phyloP scores from a whole-genome alignment of 2,888 invertebrate species.

The Anoplius nigerrimus region DNA sequence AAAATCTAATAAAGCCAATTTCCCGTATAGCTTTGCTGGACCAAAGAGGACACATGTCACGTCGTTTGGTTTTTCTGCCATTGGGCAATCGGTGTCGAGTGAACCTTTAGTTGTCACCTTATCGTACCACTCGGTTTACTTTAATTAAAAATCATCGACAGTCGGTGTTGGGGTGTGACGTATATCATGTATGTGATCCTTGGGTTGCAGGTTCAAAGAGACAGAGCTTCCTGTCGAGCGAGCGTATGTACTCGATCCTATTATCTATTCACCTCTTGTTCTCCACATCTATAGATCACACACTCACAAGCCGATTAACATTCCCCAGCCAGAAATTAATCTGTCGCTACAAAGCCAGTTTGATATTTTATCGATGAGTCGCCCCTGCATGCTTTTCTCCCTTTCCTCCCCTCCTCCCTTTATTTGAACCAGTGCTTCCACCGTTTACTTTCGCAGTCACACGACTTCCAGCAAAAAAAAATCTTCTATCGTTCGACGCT shows the following conservation, averaged over 20 bases:
- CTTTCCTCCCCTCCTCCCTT: neutral
- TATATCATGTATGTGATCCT: constrained; percentile 69
- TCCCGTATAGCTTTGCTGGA: too few species aligned
- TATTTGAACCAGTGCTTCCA: neutral
- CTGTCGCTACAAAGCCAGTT: constrained; percentile 17
- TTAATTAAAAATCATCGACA: neutral
- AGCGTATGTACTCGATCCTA: constrained; percentile 85
- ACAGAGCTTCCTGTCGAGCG: constrained; percentile 88
- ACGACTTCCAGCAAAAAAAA: too few species aligned
- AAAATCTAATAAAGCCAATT: too few species aligned
- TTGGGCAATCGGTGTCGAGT: too few species aligned
- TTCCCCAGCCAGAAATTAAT: constrained; percentile 45
- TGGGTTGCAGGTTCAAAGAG: constrained; percentile 89
- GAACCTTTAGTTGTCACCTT: constrained; percentile 1
- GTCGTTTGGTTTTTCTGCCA: too few species aligned
- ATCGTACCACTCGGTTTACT: neutral
- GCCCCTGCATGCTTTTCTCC: neutral
- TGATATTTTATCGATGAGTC: constrained; percentile 1
- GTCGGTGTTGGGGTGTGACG: neutral
- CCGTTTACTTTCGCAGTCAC: neutral
- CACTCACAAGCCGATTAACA: constrained; percentile 53
- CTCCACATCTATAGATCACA: constrained; percentile 42
- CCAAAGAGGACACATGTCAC: too few species aligned
- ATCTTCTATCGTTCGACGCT: too few species aligned
- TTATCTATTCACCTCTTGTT: constrained; percentile 70